These are phyloP conservation scores for Cossypha polioptera DNA, from an alignment of 2,797 vertebrate genomes.

Conservation along the genomic window DNA sequence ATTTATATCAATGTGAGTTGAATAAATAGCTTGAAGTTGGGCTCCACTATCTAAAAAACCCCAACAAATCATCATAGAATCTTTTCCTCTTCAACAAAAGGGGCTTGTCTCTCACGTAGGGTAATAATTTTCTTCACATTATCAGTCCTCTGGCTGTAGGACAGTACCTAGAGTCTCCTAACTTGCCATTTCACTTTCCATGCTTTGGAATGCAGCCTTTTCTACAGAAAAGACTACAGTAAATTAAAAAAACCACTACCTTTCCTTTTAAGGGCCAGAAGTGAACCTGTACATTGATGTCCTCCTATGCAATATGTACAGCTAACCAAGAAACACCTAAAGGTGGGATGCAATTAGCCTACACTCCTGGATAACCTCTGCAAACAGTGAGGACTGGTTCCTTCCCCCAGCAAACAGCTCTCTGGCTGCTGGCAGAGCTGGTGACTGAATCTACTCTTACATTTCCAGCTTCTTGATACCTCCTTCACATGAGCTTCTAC, in stretches of 20 bases:
- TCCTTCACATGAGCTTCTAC: not conserved
- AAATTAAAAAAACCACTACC: not conserved
- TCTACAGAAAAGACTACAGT: not conserved
- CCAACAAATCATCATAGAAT: not conserved
- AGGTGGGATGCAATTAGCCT: not conserved
- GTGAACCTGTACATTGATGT: not conserved
- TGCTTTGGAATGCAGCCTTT: not conserved
- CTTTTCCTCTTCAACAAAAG: not conserved
- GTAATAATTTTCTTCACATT: not conserved
- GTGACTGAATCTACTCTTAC: not conserved
- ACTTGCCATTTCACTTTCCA: not conserved
- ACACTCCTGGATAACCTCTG: not conserved
- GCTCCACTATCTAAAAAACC: not conserved
- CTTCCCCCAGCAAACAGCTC: not conserved
- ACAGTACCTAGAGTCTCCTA: not conserved
- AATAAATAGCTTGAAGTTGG: not conserved
- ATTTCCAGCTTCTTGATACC: not conserved
- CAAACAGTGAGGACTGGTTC: not conserved
- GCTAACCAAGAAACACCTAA: not conserved
- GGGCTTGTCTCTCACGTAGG: not conserved
- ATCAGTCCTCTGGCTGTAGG: not conserved
- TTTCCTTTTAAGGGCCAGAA: not conserved
- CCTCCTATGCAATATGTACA: accelerated
- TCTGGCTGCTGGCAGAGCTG: not conserved
- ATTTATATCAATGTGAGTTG: not conserved